These are phyloP conservation scores for Ailuropoda melanoleuca DNA, from an alignment of 2,113 vertebrate species.

Conservation along the genomic window DNA sequence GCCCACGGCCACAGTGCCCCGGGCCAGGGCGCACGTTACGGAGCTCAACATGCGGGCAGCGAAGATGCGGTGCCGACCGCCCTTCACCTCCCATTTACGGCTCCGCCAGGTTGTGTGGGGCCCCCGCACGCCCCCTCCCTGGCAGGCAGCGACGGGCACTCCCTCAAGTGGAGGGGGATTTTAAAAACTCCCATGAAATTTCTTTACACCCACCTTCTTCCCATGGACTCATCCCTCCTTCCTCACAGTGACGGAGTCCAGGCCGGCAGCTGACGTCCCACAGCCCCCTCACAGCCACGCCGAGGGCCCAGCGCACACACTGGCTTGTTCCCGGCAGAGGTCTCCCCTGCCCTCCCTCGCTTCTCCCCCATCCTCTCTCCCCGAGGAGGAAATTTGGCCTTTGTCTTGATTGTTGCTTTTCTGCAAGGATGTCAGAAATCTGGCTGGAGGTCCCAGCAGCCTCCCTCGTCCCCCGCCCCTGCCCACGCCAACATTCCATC, in stretches of 20 bases:
- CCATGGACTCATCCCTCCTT: rapidly evolving
- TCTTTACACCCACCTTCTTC: not conserved
- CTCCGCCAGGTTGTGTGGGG: rapidly evolving
- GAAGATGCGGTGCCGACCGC: rapidly evolving
- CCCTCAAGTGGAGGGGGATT: not conserved
- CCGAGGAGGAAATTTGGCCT: not conserved
- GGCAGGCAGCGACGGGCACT: rapidly evolving
- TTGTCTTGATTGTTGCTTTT: not conserved
- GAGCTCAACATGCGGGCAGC: not conserved
- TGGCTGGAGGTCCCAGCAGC: not conserved
- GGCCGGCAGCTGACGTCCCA: not conserved
- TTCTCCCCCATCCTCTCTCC: not conserved
- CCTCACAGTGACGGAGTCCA: not conserved
- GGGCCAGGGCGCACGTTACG: not conserved
- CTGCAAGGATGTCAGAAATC: not conserved
- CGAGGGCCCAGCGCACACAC: not conserved
- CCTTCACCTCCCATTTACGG: rapidly evolving
- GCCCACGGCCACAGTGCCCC: rapidly evolving
- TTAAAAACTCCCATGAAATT: not conserved
- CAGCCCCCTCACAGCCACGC: not conserved
- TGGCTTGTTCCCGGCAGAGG: not conserved
- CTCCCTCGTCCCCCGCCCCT: not conserved
- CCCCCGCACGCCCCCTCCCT: not conserved
- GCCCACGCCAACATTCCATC: not conserved
- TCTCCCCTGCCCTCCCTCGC: rapidly evolving